Conservation (phyloP, 30 jellyfish, hydroid and myxozoan species). For the Euphysa ruthae region DNA sequence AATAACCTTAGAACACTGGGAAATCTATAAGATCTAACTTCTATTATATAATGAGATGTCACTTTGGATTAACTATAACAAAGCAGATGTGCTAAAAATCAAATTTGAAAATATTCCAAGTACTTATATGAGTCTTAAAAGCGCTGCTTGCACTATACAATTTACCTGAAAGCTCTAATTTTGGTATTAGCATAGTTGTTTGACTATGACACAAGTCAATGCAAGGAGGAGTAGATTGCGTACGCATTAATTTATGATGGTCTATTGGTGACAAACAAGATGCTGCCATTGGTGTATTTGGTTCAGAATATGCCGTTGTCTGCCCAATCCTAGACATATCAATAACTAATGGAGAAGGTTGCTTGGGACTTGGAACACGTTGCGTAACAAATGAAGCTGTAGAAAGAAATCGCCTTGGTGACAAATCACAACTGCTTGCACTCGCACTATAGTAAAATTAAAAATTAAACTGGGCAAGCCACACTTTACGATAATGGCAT, state of each 20-base stretch:
- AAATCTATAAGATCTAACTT: too few relatives aligned
- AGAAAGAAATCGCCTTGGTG: slow-evolving; percentile 63
- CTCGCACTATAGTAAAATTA: slow-evolving; percentile 41
- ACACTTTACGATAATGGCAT: too few relatives aligned
- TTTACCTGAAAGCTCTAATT: slow-evolving; percentile 62
- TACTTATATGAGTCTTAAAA: too few relatives aligned
- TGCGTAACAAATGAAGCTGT: slow-evolving; percentile 74
- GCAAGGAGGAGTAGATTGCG: slow-evolving; percentile 90
- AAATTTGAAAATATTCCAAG: too few relatives aligned
- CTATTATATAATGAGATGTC: too few relatives aligned
- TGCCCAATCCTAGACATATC: slow-evolving; percentile 50
- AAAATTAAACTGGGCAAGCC: too few relatives aligned
- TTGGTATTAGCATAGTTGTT: slow-evolving; percentile 18
- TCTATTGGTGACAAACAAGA: slow-evolving; percentile 17
- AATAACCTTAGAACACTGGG: too few relatives aligned
- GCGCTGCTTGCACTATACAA: too few relatives aligned
- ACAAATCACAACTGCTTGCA: slow-evolving; percentile 73
- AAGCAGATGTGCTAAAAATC: too few relatives aligned
- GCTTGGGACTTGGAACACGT: slow-evolving; percentile 96
- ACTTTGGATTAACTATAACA: too few relatives aligned
- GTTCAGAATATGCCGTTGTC: slow-evolving; percentile 56
- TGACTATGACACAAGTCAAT: slow-evolving; percentile 43
- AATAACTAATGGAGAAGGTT: slow-evolving; percentile 91
- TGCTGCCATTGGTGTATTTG: slow-evolving; percentile 57
- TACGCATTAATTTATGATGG: slow-evolving; percentile 50